A percentile compares a stretch with the other conserved stretches of the same genome.
Evolutionary conservation across 2,888 invertebrate genomes (phyloP).

Genomic region (Tyria jacobaeae): DNA sequence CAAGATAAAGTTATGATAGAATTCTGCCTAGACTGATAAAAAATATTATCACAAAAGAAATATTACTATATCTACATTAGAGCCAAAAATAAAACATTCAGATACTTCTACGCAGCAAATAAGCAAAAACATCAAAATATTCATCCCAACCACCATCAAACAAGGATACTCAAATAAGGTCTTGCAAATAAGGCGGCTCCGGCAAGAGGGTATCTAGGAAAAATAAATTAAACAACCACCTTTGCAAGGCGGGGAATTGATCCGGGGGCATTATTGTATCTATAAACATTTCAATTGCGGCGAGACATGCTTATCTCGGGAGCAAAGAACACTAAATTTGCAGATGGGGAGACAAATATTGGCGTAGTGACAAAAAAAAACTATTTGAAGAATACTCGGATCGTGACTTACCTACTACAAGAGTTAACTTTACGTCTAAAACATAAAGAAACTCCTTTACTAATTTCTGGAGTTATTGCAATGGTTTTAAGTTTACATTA

Average conservation of each 20-base stretch:
- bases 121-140: conserved; percentile 44
- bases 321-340: conserved; percentile 48
- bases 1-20: background rate
- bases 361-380: background rate
- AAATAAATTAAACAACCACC: conserved; percentile 78
- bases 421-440: no score
- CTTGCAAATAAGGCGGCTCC: conserved; percentile 48
- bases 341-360: conserved; percentile 8
- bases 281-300: conserved; percentile 84
- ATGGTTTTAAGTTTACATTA: no score
- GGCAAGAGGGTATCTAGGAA: conserved; percentile 57
- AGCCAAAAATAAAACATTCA: conserved; percentile 9
- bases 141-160: conserved; percentile 37
- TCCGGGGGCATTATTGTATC: conserved; percentile 80
- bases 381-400: background rate
- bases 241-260: conserved; percentile 68
- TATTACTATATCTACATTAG: conserved; percentile 12
- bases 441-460: no score
- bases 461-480: no score
- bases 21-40: background rate
- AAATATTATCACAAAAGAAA: conserved; percentile 1
- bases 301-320: conserved; percentile 52
- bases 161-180: conserved; percentile 45
- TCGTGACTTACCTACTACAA: no score
- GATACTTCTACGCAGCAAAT: conserved; percentile 15